Evolutionary conservation across 2,888 invertebrate genomes (phyloP), one percentile per base, ranked within the genome.

Genomic region (Cyaniris semiargus): DNA sequence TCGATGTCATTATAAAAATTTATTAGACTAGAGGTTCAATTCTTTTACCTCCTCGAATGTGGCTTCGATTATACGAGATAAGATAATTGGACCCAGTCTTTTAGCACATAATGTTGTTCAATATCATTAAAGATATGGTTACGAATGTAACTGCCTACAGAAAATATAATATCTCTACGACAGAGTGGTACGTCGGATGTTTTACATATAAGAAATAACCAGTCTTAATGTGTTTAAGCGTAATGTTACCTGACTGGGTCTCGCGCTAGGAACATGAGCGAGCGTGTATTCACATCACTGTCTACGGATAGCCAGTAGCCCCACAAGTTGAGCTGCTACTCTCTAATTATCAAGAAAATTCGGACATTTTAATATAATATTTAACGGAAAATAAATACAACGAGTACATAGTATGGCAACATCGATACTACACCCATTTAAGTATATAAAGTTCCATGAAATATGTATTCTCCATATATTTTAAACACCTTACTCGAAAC

Each of bases 191-290:
- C 31, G 56, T 31, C 53, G 74, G 21, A 44, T 72, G 48, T 74
- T 48, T 27, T 38, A 76, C 58, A 38, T 66, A 53, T 76, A 76
- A 71, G 27, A 80, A 80, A 78, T 81, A 80, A 75, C 80, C 80
- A 81, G 80, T 81, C 80, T 81, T 81, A 53, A 70, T 78, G 58
- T 75, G 66, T 80, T 76, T 80, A 80, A 81, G 80, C 81, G 80
- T 81, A 80, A 77, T 75, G 70, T 75, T 80, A 78, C 76, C 76
- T 77, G 80, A 80, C 80, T 79, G 78, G 80, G 77, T 21, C 56
- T 76, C 75, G n/a, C 66, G 71, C 74, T 78, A 78, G 77, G 44
- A 77, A 76, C 76, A 38, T 70, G 58, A 56, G 79, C 74, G 74
- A 74, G 53, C 79, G 78, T 80, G 80, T 79, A 80, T 79, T 80